These are phyloP conservation scores for Uloborus diversus DNA, from an alignment of 1,140 invertebrate species.

Conservation along the genomic window DNA sequence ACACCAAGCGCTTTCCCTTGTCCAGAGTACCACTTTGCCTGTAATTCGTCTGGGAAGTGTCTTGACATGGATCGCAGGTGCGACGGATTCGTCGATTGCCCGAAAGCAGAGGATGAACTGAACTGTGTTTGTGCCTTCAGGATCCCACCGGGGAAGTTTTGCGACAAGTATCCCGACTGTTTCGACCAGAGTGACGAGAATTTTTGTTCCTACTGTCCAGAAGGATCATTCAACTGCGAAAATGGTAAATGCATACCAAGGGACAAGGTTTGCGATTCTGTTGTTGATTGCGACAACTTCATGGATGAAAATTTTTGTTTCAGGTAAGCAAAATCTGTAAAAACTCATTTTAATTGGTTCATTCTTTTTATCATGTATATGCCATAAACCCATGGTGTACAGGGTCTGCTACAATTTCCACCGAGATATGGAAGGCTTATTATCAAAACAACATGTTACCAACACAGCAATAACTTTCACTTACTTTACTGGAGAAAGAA, in stretches of 20 bases:
- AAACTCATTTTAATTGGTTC: too few species aligned
- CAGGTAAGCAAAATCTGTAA: slow-evolving; percentile 8
- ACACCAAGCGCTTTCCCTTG: background rate
- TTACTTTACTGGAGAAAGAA: too few species aligned
- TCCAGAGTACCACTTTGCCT: slow-evolving; percentile 11
- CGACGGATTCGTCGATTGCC: slow-evolving; percentile 32
- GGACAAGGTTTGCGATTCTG: slow-evolving; percentile 15
- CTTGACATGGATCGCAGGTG: slow-evolving; percentile 8
- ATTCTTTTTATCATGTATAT: too few species aligned
- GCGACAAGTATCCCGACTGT: slow-evolving; percentile 47
- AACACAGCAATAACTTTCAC: too few species aligned
- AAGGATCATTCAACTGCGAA: slow-evolving; percentile 27
- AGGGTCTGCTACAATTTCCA: too few species aligned
- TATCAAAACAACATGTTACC: too few species aligned
- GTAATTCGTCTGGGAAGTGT: slow-evolving; percentile 17
- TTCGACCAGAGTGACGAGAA: slow-evolving; percentile 41
- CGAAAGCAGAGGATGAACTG: slow-evolving; percentile 31
- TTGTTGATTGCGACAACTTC: slow-evolving; percentile 25
- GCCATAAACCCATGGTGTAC: too few species aligned
- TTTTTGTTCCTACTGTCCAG: slow-evolving; percentile 28
- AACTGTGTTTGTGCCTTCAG: slow-evolving; percentile 41
- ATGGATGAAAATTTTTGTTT: slow-evolving; percentile 51
- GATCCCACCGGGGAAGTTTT: slow-evolving; percentile 23
- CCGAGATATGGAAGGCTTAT: too few species aligned
- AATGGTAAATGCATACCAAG: slow-evolving; percentile 8